These are phyloP conservation scores for Mayetiola destructor DNA, from an alignment of 2,888 invertebrate species.

Conservation along the genomic window DNA sequence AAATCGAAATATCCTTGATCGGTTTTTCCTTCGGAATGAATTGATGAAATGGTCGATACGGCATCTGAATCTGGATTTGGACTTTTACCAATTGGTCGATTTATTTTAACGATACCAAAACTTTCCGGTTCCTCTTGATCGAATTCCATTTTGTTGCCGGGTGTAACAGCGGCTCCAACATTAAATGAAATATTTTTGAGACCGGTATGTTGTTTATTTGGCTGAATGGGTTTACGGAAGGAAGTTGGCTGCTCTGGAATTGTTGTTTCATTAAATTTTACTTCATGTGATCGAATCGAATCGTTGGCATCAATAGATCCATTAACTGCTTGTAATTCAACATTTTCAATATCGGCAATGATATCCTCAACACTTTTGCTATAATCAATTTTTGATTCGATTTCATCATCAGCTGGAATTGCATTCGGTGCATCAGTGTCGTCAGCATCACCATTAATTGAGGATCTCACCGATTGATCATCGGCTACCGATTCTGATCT, in stretches of 20 bases:
- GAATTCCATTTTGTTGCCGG: constrained; percentile 34
- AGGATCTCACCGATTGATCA: too few relatives aligned
- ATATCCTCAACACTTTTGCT: constrained; percentile 3
- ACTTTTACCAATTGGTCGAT: constrained; percentile 15
- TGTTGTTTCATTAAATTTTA: constrained; percentile 21
- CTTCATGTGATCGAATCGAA: constrained; percentile 18
- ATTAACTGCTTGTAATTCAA: neutral
- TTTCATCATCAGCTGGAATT: neutral
- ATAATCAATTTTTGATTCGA: neutral
- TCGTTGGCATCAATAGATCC: neutral
- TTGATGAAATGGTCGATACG: constrained; percentile 28
- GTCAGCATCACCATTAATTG: neutral
- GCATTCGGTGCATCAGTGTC: neutral
- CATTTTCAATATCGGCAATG: neutral
- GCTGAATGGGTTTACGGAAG: neutral
- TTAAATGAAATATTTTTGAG: constrained; percentile 34
- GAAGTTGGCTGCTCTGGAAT: constrained; percentile 15
- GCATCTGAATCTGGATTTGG: constrained; percentile 22
- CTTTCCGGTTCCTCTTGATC: constrained; percentile 30
- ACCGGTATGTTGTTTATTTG: constrained; percentile 32
- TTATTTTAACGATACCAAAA: constrained; percentile 29
- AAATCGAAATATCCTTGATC: constrained; percentile 57
- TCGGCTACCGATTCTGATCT: too few relatives aligned
- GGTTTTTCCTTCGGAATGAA: constrained; percentile 37
- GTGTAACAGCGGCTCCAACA: constrained; percentile 33